Evolutionary conservation across 1,140 invertebrate genomes (phyloP).

Genomic region (Caenorhabditis remanei): DNA sequence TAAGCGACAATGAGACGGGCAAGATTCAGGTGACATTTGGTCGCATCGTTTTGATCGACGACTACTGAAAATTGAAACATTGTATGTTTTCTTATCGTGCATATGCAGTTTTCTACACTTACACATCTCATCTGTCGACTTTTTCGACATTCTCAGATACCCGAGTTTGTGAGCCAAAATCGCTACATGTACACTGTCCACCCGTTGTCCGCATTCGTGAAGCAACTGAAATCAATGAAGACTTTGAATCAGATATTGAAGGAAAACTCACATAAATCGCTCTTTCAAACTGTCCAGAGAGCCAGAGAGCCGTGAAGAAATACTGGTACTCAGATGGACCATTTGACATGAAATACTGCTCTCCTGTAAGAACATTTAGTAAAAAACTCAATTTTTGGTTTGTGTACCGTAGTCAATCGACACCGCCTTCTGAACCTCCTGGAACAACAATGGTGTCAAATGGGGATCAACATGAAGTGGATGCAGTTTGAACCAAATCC

Average conservation of each 20-base stretch:
- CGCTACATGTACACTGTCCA: conserved; percentile 72
- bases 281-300: conserved; percentile 75
- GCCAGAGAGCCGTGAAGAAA: conserved; percentile 74
- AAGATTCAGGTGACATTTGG: conserved; percentile 72
- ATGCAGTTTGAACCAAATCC: conserved; percentile 74
- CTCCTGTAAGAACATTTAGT: conserved; percentile 64
- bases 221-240: conserved; percentile 48
- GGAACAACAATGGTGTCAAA: conserved; percentile 60
- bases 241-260: background rate
- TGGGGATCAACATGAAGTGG: conserved; percentile 68
- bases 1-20: conserved; percentile 74
- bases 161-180: conserved; percentile 69
- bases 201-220: conserved; percentile 18
- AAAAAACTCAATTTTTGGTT: background rate
- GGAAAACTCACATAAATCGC: conserved; percentile 65
- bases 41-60: conserved; percentile 67
- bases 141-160: conserved; percentile 63
- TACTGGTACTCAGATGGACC: conserved; percentile 66
- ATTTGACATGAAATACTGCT: conserved; percentile 72
- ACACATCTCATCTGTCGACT: conserved; percentile 67
- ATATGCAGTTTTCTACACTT: conserved; percentile 38
- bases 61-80: conserved; percentile 68
- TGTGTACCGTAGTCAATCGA: conserved; percentile 70
- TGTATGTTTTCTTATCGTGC: background rate
- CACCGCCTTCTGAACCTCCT: conserved; percentile 72